Conservation (phyloP, 2,113 vertebrate genomes). For the Panthera tigris region DNA sequence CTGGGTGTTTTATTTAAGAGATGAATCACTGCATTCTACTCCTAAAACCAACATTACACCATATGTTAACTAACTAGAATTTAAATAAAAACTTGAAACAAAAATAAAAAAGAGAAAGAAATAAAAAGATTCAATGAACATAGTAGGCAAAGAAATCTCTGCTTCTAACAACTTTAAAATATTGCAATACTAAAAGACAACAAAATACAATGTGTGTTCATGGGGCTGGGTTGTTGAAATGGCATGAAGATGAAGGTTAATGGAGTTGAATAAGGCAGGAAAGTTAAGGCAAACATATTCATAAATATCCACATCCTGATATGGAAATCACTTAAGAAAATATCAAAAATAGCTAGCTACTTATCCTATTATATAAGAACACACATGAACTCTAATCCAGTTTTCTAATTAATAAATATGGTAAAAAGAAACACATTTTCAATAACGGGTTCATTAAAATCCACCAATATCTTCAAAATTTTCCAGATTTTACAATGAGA, state of each 20-base stretch:
- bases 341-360: not conserved
- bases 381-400: not conserved
- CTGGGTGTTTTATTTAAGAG: no score
- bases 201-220: not conserved
- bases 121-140: not conserved
- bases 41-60: no score
- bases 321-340: not conserved
- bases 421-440: not conserved
- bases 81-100: no score
- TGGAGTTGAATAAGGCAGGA: not conserved
- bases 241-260: not conserved
- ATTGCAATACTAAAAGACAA: not conserved
- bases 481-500: constrained; percentile 44
- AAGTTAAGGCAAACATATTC: not conserved
- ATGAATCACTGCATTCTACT: no score
- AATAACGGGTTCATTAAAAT: not conserved
- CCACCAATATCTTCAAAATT: not conserved
- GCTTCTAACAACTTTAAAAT: not conserved
- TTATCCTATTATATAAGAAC: not conserved
- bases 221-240: not conserved
- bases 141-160: not conserved
- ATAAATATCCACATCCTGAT: not conserved
- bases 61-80: no score
- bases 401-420: not conserved
- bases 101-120: no score